phyloP scores from a whole-genome alignment of 2,888 invertebrate genomes.

The Sylvicola fuscatus region DNA sequence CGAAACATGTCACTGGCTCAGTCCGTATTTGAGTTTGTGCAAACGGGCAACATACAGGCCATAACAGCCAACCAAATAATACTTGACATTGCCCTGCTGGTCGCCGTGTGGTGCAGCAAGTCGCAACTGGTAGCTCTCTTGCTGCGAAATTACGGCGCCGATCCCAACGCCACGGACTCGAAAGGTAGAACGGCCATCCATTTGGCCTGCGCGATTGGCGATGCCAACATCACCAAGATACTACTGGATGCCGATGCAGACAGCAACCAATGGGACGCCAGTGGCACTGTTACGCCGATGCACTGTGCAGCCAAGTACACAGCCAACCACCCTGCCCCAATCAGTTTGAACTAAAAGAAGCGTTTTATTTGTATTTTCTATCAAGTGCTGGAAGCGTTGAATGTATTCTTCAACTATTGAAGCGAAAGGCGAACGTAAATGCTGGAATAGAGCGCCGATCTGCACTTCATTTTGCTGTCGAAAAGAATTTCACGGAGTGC shows the following conservation, averaged over 20 bases:
- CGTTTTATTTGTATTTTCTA: not conserved
- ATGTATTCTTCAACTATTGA: slow-evolving; percentile 36
- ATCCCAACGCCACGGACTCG: slow-evolving; percentile 41
- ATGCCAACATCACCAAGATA: slow-evolving; percentile 44
- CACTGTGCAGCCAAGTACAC: slow-evolving; percentile 53
- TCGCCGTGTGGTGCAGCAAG: slow-evolving; percentile 17
- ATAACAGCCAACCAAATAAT: too few relatives aligned
- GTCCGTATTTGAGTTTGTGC: slow-evolving; percentile 16
- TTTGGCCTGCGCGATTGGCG: slow-evolving; percentile 57
- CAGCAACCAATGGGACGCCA: slow-evolving; percentile 50
- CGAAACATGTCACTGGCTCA: slow-evolving; percentile 13
- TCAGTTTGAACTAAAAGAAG: not conserved
- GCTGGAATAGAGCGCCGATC: slow-evolving; percentile 48
- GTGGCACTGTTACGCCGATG: slow-evolving; percentile 47
- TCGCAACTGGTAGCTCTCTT: slow-evolving; percentile 16
- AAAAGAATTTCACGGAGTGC: slow-evolving; percentile 52
- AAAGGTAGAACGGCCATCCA: slow-evolving; percentile 54
- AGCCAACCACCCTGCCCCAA: too few relatives aligned
- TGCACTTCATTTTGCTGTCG: slow-evolving; percentile 67
- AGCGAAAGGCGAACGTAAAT: slow-evolving; percentile 59
- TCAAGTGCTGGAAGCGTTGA: slow-evolving; percentile 21
- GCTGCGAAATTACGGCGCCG: slow-evolving; percentile 24
- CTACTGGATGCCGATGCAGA: slow-evolving; percentile 46
- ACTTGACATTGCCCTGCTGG: slow-evolving; percentile 17
- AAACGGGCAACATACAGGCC: slow-evolving; percentile 14